phyloP scores from a whole-genome alignment of 2,113 vertebrate species.

The Rhea pennata region DNA sequence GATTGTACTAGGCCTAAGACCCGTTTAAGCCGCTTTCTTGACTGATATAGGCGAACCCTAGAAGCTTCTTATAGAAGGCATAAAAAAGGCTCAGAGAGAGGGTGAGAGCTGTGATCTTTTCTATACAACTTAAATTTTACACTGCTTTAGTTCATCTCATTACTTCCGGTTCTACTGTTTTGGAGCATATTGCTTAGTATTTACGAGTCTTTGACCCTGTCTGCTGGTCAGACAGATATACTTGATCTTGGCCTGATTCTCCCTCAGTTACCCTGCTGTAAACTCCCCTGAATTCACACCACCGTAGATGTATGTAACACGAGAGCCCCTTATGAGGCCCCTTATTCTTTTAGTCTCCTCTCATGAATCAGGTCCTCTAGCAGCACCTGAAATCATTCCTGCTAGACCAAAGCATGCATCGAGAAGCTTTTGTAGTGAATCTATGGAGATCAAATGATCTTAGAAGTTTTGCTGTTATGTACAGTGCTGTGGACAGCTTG shows the following conservation, averaged over 20 bases:
- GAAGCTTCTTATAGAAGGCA: conserved; percentile 7
- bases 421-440: conserved; percentile 20
- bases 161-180: conserved; percentile 28
- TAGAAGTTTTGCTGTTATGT: background rate
- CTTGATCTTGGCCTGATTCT: conserved; percentile 28
- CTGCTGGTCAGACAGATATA: conserved; percentile 29
- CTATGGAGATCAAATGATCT: conserved; percentile 16
- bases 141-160: background rate
- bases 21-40: background rate
- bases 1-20: background rate
- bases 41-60: conserved; percentile 28
- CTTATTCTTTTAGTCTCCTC: conserved; percentile 52
- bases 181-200: conserved; percentile 7
- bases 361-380: conserved; percentile 59
- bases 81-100: background rate
- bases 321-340: conserved; percentile 32
- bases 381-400: conserved; percentile 58
- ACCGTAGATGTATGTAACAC: conserved; percentile 35
- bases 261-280: background rate
- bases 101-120: background rate
- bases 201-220: conserved; percentile 34
- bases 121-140: conserved; percentile 18
- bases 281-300: conserved; percentile 37
- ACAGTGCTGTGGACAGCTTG: background rate
- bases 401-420: conserved; percentile 22